phyloP scores from a whole-genome alignment of 1,140 invertebrate genomes.

The Drosophila chauvacae region DNA sequence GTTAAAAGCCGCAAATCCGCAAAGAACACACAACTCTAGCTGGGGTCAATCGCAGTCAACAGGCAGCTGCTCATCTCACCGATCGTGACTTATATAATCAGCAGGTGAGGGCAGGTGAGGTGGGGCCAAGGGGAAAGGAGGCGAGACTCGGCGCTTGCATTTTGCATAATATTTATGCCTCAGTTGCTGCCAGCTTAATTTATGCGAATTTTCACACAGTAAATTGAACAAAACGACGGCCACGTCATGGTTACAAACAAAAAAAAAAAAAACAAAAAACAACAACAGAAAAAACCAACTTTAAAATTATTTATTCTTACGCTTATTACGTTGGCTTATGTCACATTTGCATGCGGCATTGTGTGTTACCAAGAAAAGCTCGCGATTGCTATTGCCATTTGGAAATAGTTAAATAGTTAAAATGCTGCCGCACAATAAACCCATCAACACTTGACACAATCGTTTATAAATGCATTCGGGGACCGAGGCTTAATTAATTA shows the following conservation, averaged over 20 bases:
- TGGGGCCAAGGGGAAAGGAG: background rate
- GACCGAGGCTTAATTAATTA: slow-evolving; percentile 74
- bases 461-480: slow-evolving; percentile 78
- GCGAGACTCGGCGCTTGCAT: slow-evolving; percentile 56
- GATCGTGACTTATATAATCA: slow-evolving; percentile 75
- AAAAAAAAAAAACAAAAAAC: slow-evolving; percentile 1
- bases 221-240: slow-evolving; percentile 79
- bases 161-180: slow-evolving; percentile 81
- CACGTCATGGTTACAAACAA: slow-evolving; percentile 35
- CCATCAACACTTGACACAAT: slow-evolving; percentile 81
- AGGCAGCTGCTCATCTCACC: slow-evolving; percentile 57
- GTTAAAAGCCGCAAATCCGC: slow-evolving; percentile 52
- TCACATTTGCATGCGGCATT: slow-evolving; percentile 69
- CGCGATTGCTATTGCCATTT: slow-evolving; percentile 48
- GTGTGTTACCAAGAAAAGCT: slow-evolving; percentile 45
- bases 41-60: slow-evolving; percentile 55
- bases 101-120: slow-evolving; percentile 24
- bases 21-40: slow-evolving; percentile 39
- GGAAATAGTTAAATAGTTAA: slow-evolving; percentile 29
- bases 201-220: slow-evolving; percentile 82
- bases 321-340: slow-evolving; percentile 72
- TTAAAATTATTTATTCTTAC: slow-evolving; percentile 79
- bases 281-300: slow-evolving; percentile 5
- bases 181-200: slow-evolving; percentile 65
- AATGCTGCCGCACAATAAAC: slow-evolving; percentile 61